Base-by-base conservation (phyloP, 2,888 invertebrate species). In the Leuctra nigra region DNA sequence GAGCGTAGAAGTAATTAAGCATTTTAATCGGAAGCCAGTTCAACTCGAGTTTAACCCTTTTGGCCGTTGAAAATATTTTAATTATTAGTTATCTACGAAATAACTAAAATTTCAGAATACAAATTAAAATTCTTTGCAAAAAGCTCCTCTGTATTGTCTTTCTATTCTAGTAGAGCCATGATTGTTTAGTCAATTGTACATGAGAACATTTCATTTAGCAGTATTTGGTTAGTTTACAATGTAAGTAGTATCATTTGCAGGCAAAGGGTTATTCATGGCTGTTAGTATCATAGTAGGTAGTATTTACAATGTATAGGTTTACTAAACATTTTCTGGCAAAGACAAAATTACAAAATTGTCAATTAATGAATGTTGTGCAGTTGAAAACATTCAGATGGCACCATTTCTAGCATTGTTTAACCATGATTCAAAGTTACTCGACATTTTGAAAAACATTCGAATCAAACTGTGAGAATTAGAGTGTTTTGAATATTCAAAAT, bases 21-120 rank as follows among this genome's bases (percentile, higher is more conserved):
- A 54, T 56, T 54, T 50, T 20, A 41, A 56, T 48, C 25, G 56
- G 59, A 59, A 59, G 59, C 59, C 59, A 56, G 48, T 58, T 50
- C 44, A 54, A 50, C 22, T 11, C 33, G 41, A 50, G 20, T 44
- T 54, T 54, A 48, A 59, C 56, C 59, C 59, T 56, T 59, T 56
- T 59, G 59, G 56, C 56, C 48, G 54, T 54, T 54, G 56, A 39
- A 24, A 18, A 11, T 39, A 55, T 35, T 18, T 50, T 16, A 50
- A 18, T 35, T 35, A n/a, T 13, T 50, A 35, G 35, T 35, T 23
- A 20, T 13, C 20, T 38, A 38, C n/a, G 4, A 38, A 38, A 38
- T 9, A 38, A n/a, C 29, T 7, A 29, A 29, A 29, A 29, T 29
- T 33, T 33, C 4, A 9, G 7, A n/a, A 38, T n/a, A 38, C 38